phyloP scores from a whole-genome alignment of 2,113 vertebrate genomes.

The Cheilinus undulatus region DNA sequence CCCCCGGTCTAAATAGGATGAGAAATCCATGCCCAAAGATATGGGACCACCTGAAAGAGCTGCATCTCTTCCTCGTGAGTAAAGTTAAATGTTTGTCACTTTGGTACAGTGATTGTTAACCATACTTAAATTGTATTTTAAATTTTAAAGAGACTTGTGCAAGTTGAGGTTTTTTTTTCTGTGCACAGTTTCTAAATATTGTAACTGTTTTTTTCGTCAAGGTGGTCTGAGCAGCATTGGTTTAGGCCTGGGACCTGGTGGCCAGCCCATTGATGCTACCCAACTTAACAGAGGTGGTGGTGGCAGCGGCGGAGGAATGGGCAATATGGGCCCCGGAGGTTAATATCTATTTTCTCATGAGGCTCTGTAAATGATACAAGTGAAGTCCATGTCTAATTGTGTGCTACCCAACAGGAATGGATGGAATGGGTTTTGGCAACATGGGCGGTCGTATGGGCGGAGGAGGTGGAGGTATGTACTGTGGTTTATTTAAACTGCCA shows the following conservation, averaged over 20 bases:
- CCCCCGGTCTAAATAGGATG: conserved; percentile 92
- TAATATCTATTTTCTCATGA: conserved; percentile 40
- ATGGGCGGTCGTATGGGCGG: conserved; percentile 95
- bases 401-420: conserved; percentile 88
- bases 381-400: not conserved
- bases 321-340: conserved; percentile 94
- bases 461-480: conserved; percentile 83
- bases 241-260: conserved; percentile 95
- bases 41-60: conserved; percentile 92
- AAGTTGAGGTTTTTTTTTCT: too few relatives aligned
- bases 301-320: conserved; percentile 83
- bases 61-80: conserved; percentile 93
- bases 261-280: conserved; percentile 95
- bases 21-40: conserved; percentile 95
- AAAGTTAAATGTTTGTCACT: not conserved
- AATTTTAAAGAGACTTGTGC: too few relatives aligned
- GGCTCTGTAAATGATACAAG: fast-evolving
- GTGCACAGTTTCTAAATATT: not conserved
- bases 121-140: too few relatives aligned
- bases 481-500: too few relatives aligned
- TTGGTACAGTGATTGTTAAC: too few relatives aligned
- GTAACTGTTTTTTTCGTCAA: conserved; percentile 59
- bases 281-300: conserved; percentile 90
- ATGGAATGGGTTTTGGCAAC: conserved; percentile 93
- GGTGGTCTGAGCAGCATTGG: conserved; percentile 97